Percentiles rank a stretch among this genome's conserved stretches.
Conservation (phyloP, 2,888 invertebrate species). For the Alloscopus bannaensis region DNA sequence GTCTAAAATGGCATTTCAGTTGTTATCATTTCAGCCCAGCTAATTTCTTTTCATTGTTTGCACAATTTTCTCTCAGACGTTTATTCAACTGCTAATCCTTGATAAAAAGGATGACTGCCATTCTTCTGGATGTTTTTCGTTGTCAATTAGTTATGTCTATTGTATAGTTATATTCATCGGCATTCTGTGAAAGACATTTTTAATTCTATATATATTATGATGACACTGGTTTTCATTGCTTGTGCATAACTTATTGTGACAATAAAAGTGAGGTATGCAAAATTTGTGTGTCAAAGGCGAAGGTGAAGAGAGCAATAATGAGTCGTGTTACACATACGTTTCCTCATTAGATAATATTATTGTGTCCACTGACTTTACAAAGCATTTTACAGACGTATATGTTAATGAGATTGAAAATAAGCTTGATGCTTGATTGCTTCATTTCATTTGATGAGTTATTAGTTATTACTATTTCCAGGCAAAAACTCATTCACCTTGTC, state of each 20-base stretch:
- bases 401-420: not conserved
- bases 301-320: not conserved
- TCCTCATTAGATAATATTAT: constrained; percentile 6
- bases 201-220: not conserved
- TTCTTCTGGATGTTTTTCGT: too few relatives aligned
- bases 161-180: not conserved
- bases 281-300: not conserved
- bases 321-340: not conserved
- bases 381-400: not conserved
- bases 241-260: not conserved
- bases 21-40: not conserved
- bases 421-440: constrained; percentile 7
- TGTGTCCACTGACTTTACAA: not conserved
- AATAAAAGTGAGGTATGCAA: not conserved
- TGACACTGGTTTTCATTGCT: not conserved
- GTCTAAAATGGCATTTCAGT: not conserved
- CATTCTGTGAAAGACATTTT: not conserved
- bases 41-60: too few relatives aligned
- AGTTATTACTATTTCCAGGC: too few relatives aligned
- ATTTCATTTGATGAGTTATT: too few relatives aligned
- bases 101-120: too few relatives aligned
- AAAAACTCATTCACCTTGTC: constrained; percentile 9
- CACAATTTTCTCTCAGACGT: too few relatives aligned
- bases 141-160: too few relatives aligned
- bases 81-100: too few relatives aligned